These are phyloP conservation scores for Heteromormyrus szaboi DNA, from an alignment of 2,797 vertebrate species.

Conservation along the genomic window DNA sequence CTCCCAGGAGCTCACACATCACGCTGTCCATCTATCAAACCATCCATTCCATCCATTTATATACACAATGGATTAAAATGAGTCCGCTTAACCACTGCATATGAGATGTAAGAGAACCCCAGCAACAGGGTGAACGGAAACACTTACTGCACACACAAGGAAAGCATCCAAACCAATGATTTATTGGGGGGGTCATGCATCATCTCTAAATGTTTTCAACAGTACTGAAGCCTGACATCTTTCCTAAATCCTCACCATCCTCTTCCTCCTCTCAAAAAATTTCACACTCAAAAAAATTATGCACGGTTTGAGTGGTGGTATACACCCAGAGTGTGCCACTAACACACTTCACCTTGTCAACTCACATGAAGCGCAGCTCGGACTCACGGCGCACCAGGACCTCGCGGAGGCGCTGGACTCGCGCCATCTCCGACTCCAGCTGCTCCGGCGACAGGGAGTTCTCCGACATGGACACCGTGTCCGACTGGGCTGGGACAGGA, in stretches of 20 bases:
- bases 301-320: not conserved
- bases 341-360: constrained; percentile 25
- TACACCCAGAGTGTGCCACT: not conserved
- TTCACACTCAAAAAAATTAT: not conserved
- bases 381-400: constrained; percentile 94
- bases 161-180: not conserved
- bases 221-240: not conserved
- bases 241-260: not conserved
- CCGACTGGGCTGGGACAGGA: constrained; percentile 69
- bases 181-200: not conserved
- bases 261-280: not conserved
- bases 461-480: constrained; percentile 92
- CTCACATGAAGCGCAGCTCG: constrained; percentile 98
- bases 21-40: not conserved
- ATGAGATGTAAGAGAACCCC: not conserved
- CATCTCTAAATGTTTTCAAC: not conserved
- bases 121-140: not conserved
- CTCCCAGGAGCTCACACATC: not conserved
- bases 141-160: not conserved
- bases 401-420: constrained; percentile 91
- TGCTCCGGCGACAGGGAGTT: constrained; percentile 91
- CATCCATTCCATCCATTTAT: not conserved
- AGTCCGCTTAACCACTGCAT: not conserved
- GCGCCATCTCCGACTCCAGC: constrained; percentile 93
- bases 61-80: not conserved